Conservation (phyloP, 2,888 invertebrate species). For the Meteorus cinctellus region DNA sequence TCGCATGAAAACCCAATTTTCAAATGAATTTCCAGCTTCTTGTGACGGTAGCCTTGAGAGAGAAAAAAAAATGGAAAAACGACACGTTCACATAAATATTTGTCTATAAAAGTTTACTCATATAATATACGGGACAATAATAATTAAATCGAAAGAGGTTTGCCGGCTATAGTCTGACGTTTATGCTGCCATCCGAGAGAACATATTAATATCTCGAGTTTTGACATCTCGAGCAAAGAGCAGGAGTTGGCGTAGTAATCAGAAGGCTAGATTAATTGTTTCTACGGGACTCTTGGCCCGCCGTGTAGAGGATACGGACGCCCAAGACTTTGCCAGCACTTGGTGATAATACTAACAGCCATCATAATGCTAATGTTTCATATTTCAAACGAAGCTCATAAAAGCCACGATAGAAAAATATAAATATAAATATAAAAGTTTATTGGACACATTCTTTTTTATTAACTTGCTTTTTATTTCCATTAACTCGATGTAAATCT, state of each 20-base stretch:
- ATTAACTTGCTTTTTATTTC: neutral
- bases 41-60: no score
- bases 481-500: slow-evolving; percentile 24
- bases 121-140: slow-evolving; percentile 53
- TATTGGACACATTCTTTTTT: neutral
- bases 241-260: slow-evolving; percentile 66
- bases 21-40: no score
- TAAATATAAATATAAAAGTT: slow-evolving; percentile 15
- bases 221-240: slow-evolving; percentile 63
- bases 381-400: slow-evolving; percentile 57
- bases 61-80: no score
- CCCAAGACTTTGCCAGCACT: slow-evolving; percentile 30
- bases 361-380: slow-evolving; percentile 59
- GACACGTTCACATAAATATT: no score
- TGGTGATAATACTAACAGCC: slow-evolving; percentile 55
- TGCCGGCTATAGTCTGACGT: slow-evolving; percentile 35
- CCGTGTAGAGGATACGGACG: neutral
- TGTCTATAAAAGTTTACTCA: no score
- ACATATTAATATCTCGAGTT: slow-evolving; percentile 73
- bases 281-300: slow-evolving; percentile 67
- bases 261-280: slow-evolving; percentile 72
- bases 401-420: slow-evolving; percentile 23
- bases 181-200: slow-evolving; percentile 63
- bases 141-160: slow-evolving; percentile 63
- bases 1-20: no score